Conservation (phyloP, 2,113 vertebrate species). For the Charadrius vociferus region DNA sequence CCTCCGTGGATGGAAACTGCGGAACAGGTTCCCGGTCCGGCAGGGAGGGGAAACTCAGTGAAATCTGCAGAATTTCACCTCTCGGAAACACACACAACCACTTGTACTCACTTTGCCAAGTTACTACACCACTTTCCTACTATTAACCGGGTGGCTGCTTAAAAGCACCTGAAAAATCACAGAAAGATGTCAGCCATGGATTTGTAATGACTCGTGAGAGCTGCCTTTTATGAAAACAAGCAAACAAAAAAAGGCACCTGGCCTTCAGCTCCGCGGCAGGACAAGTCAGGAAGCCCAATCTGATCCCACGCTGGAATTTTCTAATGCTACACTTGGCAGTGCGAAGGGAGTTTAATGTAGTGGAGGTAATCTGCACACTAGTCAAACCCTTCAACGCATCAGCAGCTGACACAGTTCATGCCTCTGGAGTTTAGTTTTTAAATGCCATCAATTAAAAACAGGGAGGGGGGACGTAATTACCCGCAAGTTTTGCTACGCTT, state of each 20-base stretch:
- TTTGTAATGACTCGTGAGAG: background rate
- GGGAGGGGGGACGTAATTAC: constrained; percentile 16
- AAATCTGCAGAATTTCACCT: background rate
- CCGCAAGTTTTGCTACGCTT: constrained; percentile 35
- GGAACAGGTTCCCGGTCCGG: background rate
- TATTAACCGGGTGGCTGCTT: background rate
- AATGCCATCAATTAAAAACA: constrained; percentile 25
- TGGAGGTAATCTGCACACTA: constrained; percentile 53
- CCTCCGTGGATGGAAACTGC: background rate
- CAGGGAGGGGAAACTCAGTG: background rate
- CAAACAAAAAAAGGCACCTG: background rate
- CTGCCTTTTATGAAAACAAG: background rate
- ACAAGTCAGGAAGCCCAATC: background rate
- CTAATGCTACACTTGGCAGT: constrained; percentile 67
- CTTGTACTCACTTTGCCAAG: background rate
- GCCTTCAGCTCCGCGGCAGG: background rate
- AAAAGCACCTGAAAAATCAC: background rate
- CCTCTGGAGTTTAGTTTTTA: background rate
- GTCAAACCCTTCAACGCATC: constrained; percentile 38
- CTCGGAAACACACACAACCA: background rate
- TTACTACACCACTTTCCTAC: background rate
- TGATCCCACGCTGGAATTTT: constrained; percentile 22
- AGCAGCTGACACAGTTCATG: constrained; percentile 7
- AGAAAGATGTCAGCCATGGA: background rate
- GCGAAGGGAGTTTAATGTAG: constrained; percentile 40